phyloP scores from a whole-genome alignment of 2,797 vertebrate genomes.

The Odontamblyopus lacepedii region DNA sequence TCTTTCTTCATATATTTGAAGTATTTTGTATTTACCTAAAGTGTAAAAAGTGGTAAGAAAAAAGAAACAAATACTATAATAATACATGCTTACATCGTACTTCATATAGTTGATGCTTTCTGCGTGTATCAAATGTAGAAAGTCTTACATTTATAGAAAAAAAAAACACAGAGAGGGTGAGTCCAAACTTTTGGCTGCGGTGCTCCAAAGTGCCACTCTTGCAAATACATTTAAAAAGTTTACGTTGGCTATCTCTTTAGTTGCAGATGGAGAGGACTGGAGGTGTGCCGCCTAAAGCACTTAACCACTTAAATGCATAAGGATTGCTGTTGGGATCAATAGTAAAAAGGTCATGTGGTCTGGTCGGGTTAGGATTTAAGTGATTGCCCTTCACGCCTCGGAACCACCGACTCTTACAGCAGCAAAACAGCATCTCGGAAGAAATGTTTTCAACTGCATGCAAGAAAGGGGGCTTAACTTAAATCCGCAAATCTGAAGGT shows the following conservation, averaged over 20 bases:
- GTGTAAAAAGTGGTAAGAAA: no score
- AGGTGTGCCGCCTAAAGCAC: conserved; percentile 2
- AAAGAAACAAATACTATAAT: no score
- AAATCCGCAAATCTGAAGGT: not conserved
- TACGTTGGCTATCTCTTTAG: not conserved
- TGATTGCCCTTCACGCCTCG: conserved; percentile 13
- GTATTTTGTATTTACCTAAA: no score
- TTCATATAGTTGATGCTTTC: not conserved
- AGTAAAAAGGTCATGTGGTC: conserved; percentile 13
- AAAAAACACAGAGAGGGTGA: no score
- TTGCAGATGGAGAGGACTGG: not conserved
- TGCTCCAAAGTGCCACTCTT: not conserved
- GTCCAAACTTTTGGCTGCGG: not conserved
- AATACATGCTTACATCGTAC: no score
- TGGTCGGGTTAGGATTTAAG: conserved; percentile 4
- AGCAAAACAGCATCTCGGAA: conserved; percentile 2
- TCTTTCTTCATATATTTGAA: no score
- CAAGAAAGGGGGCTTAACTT: not conserved
- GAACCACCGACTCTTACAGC: conserved; percentile 1
- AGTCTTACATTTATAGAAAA: no score
- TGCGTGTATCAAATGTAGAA: no score
- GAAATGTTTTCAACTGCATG: not conserved
- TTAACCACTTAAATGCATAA: conserved; percentile 13
- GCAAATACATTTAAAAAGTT: not conserved
- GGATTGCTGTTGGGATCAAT: conserved; percentile 10